Percentiles rank a stretch among this genome's conserved stretches.
Conservation (phyloP, 2,797 vertebrate species). For the Setipinna tenuifilis region DNA sequence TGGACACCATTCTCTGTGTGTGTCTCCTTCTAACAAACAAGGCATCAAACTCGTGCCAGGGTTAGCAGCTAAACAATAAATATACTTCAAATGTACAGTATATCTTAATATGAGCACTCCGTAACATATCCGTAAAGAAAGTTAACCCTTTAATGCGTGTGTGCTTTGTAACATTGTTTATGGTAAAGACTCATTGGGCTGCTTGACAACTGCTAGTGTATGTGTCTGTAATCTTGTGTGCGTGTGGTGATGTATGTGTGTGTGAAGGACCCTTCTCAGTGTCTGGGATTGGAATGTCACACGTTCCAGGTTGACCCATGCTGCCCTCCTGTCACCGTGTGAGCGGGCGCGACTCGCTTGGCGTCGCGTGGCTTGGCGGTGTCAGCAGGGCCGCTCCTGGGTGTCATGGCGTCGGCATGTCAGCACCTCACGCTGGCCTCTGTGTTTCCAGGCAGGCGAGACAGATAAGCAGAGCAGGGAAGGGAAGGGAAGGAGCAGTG, state of each 20-base stretch:
- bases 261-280: background rate
- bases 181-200: too few relatives aligned
- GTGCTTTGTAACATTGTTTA: too few relatives aligned
- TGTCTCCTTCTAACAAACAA: too few relatives aligned
- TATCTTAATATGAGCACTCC: too few relatives aligned
- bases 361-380: background rate
- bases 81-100: too few relatives aligned
- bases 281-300: background rate
- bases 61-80: too few relatives aligned
- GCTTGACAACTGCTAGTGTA: too few relatives aligned
- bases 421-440: background rate
- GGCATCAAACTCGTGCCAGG: background rate
- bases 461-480: background rate
- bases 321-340: slow-evolving; percentile 1
- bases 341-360: background rate
- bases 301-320: slow-evolving; percentile 3
- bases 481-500: background rate
- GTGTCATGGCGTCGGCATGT: too few relatives aligned
- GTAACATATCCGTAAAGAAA: too few relatives aligned
- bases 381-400: background rate
- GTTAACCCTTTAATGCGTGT: too few relatives aligned
- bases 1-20: background rate
- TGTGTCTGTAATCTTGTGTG: too few relatives aligned
- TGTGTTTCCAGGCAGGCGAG: background rate
- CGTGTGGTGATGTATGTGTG: background rate